Evolutionary conservation across 2,113 vertebrate species (phyloP), one percentile per base, ranked within the genome.

Genomic region (Rhea americana): DNA sequence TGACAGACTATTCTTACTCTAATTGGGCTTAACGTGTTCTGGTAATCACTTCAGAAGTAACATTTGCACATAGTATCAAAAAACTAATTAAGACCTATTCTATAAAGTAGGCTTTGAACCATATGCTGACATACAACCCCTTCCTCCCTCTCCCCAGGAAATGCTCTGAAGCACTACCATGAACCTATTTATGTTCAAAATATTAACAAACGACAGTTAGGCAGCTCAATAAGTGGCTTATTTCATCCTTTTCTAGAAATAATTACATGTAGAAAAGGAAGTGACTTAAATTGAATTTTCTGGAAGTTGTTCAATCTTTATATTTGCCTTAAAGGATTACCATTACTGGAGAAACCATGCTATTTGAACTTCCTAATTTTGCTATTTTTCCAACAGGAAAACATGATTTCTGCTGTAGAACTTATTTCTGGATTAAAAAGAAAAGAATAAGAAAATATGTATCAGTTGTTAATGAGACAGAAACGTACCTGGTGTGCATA

Each of bases 71-170:
- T 50, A 77, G 3, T 81, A 70, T 62, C 59, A 86, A 80, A 77
- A 13, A 80, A 83, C 12, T 85, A 77, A 63, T 47, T 71, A 53
- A 2, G 6, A 88, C 13, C 16, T 70, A 18, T 30, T 58, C 32
- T 41, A 7, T 39, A 71, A 66, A 18, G 20, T 4, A 81, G 18
- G 17, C 22, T 82, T 94, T 82, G 77, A 65, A 70, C 15, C 11
- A 15, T 45, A 12, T 76, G 51, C 51, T 89, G 70, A 53, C 26
- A 55, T 47, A 58, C 3, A 84, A n/a, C 22, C 8, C 61, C 15
- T 0, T 0, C 70, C 18, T 41, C 3, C 5, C 2, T 3, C 14
- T 62, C 7, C 11, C 18, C 26, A 47, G 16, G 21, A 77, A 79
- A 85, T 51, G 63, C 6, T 67, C 13, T 16, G 24, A 85, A 72